Evolutionary conservation across 2,888 invertebrate species (phyloP).

Genomic region (Conomelus anceps): DNA sequence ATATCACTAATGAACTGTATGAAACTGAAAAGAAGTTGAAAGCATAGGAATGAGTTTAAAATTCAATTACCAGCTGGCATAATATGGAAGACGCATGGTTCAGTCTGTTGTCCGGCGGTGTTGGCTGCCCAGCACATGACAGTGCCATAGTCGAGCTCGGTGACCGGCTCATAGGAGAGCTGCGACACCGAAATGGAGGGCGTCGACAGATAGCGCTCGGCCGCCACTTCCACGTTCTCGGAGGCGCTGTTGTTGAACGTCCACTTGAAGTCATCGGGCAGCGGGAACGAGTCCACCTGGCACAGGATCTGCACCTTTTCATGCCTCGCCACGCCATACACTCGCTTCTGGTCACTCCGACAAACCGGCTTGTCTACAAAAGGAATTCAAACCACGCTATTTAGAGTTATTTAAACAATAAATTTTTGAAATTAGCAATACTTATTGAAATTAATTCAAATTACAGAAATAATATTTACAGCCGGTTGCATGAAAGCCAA

Average conservation of each 20-base stretch:
- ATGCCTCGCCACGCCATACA: conserved; percentile 77
- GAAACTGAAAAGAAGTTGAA: background rate
- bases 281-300: conserved; percentile 77
- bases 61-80: conserved; percentile 52
- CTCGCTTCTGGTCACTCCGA: conserved; percentile 61
- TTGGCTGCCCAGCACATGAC: conserved; percentile 69
- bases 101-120: conserved; percentile 61
- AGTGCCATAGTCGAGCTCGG: conserved; percentile 69
- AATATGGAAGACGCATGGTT: conserved; percentile 67
- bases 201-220: conserved; percentile 43
- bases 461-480: no score
- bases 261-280: conserved; percentile 78
- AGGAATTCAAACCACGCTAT: background rate
- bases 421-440: no score
- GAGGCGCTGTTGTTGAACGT: conserved; percentile 77
- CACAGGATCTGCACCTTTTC: conserved; percentile 74
- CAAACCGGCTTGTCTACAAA: conserved; percentile 76
- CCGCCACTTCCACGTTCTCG: conserved; percentile 70
- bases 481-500: no score
- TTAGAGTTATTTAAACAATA: no score
- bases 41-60: background rate
- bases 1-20: background rate
- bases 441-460: no score
- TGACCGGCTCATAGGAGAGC: conserved; percentile 66
- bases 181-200: conserved; percentile 52